Base-by-base conservation (phyloP, 2,113 vertebrate genomes). In the Python bivittatus region DNA sequence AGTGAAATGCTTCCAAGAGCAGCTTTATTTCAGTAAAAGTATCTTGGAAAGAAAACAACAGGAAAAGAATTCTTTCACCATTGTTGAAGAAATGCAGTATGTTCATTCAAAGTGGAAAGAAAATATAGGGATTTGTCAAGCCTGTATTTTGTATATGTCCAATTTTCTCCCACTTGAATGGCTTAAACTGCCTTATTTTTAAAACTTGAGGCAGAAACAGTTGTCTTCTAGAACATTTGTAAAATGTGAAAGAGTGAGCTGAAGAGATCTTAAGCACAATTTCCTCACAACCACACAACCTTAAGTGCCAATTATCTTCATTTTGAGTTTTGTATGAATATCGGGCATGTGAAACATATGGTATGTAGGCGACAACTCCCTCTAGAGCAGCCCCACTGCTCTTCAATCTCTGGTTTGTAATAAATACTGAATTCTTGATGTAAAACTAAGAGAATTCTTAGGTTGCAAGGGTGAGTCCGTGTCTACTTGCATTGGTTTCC, bases 1-100 rank as follows among this genome's bases (percentile, higher is more conserved):
- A 92, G 90, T 44, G 23, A 91, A 89, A 86, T 9, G 23, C 79
- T 88, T 89, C 44, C 25, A 88, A 94, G 84, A 92, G 6, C n/a
- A 93, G 0, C 29, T 95, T 60, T 94, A 58, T 91, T 68, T 93
- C 54, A 52, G 38, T 94, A 94, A 90, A 94, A 84, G 58, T 92
- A 38, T 83, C 64, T 89, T 58, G 52, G 25, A 93, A n/a, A 92
- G 64, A 44, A 95, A 38, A 88, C 0, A 88, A 42, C 17, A 92
- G 88, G 89, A 89, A 89, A 68, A 27, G 91, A 90, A 23, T 12
- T 29, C 52, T 23, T 93, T 0, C n/a, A 44, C 12, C 7, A 25
- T 58, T 15, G 57, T 22, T 22, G 87, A 61, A 33, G 85, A 95
- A 94, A 54, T 60, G 0, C n/a, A n/a, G 2, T 10, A 54, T 92